Base-by-base conservation (phyloP, 1,140 invertebrate species). In the Drosophila miranda region DNA sequence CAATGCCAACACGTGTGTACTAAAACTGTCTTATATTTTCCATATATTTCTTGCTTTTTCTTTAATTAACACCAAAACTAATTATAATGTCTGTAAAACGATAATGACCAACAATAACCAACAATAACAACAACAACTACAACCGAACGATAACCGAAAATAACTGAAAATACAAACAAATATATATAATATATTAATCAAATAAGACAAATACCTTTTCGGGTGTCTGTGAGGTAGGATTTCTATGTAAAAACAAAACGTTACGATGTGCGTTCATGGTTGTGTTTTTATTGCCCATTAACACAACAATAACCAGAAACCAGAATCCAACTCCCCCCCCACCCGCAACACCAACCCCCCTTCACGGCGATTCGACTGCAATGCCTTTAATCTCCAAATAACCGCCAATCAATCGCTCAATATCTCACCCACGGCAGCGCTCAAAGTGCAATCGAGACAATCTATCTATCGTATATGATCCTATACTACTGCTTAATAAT, bases 181-280 rank as follows among this genome's bases (percentile, higher is more conserved):
- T 74, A 70, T 80, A n/a, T 13, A 13, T 38, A 19, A 19, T 19
- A 19, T 5, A 38, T 34, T 19, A 60, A 43, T 26, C 60, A 77
- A 91, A 5, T 13, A 75, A 91, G 90, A 80, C 90, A 71, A 91
- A 89, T 87, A 79, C 90, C 78, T 90, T 91, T 81, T 75, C 84
- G 78, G 90, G 89, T 91, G 81, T 89, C 58, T 90, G 91, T 83
- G 90, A 91, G 90, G 90, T 91, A 91, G 89, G 90, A 89, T 68
- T 86, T 62, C 61, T 64, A 50, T 70, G 75, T 62, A 58, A 62
- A 73, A 69, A 41, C 59, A 69, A 16, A 16, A 41, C 56, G 50
- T 64, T 71, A 67, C 62, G 72, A 55, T 82, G 64, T 76, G 59
- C 63, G 45, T 74, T 28, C 50, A 26, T 38, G 43, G 56, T 44